These are phyloP conservation scores for Andrena camellia DNA, from an alignment of 2,888 invertebrate genomes.

Conservation along the genomic window DNA sequence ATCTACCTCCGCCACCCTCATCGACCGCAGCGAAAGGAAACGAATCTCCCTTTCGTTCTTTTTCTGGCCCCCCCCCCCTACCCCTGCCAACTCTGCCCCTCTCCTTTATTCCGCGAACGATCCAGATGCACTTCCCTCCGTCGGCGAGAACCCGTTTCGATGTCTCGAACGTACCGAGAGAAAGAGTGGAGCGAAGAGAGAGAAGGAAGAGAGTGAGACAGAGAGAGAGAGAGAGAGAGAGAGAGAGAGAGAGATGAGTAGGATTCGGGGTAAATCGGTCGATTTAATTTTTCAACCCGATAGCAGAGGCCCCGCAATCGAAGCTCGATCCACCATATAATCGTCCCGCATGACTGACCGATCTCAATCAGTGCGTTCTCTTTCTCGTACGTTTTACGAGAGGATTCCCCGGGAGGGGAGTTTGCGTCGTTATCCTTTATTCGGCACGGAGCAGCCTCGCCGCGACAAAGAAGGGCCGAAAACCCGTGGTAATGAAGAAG, in stretches of 20 bases:
- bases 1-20: conserved; percentile 69
- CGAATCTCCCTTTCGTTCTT: conserved; percentile 61
- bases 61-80: conserved; percentile 22
- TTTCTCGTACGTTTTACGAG: conserved; percentile 12
- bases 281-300: conserved; percentile 57
- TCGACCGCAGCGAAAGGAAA: conserved; percentile 67
- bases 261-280: conserved; percentile 37
- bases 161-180: conserved; percentile 12
- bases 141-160: conserved; percentile 34
- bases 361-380: conserved; percentile 49
- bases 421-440: conserved; percentile 33
- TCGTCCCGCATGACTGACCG: conserved; percentile 61
- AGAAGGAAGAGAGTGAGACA: background rate
- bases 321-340: conserved; percentile 49
- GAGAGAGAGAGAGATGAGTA: background rate
- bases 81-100: background rate
- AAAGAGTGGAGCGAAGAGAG: background rate
- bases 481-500: conserved; percentile 26
- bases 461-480: background rate
- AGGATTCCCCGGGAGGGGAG: conserved; percentile 6
- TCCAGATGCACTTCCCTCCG: conserved; percentile 28
- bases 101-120: conserved; percentile 29
- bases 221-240: background rate
- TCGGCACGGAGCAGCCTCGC: conserved; percentile 8
- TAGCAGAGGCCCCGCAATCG: conserved; percentile 27